Percentiles rank a stretch among this genome's conserved stretches.
Evolutionary conservation across 2,888 invertebrate genomes (phyloP).

Genomic region (Agriopis marginaria): DNA sequence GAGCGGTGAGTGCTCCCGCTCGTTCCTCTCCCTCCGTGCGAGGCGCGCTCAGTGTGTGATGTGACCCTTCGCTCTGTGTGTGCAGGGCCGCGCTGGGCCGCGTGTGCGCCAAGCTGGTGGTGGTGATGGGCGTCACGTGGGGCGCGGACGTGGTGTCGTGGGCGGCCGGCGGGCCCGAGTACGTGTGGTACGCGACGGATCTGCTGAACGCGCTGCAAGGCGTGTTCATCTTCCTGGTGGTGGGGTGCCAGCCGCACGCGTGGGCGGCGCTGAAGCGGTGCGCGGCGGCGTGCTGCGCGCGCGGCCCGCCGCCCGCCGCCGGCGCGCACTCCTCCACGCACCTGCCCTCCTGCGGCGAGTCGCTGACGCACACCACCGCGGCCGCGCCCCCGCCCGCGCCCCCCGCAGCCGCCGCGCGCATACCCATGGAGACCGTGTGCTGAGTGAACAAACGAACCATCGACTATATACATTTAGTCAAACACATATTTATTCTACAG

Average conservation of each 20-base stretch:
- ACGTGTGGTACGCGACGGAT: slow-evolving; percentile 94
- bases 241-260: slow-evolving; percentile 95
- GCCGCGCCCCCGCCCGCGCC: slow-evolving; percentile 89
- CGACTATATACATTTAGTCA: slow-evolving; percentile 44
- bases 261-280: slow-evolving; percentile 75
- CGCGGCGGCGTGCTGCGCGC: slow-evolving; percentile 84
- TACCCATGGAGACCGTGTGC: slow-evolving; percentile 88
- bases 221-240: slow-evolving; percentile 95
- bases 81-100: slow-evolving; percentile 91
- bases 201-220: slow-evolving; percentile 95
- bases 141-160: slow-evolving; percentile 94
- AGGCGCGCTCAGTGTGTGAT: neutral
- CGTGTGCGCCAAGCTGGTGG: slow-evolving; percentile 94
- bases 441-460: slow-evolving; percentile 58
- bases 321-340: slow-evolving; percentile 92
- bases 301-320: slow-evolving; percentile 76
- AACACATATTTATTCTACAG: slow-evolving; percentile 73
- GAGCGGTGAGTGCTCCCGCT: slow-evolving; percentile 65
- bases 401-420: slow-evolving; percentile 77
- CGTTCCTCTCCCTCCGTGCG: neutral
- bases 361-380: slow-evolving; percentile 89
- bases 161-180: slow-evolving; percentile 92
- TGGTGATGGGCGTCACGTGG: slow-evolving; percentile 85
- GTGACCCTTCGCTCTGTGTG: neutral
- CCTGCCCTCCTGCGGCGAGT: slow-evolving; percentile 93